Base-by-base conservation (phyloP, 1,140 invertebrate genomes). In the Drosophila paulistorum region DNA sequence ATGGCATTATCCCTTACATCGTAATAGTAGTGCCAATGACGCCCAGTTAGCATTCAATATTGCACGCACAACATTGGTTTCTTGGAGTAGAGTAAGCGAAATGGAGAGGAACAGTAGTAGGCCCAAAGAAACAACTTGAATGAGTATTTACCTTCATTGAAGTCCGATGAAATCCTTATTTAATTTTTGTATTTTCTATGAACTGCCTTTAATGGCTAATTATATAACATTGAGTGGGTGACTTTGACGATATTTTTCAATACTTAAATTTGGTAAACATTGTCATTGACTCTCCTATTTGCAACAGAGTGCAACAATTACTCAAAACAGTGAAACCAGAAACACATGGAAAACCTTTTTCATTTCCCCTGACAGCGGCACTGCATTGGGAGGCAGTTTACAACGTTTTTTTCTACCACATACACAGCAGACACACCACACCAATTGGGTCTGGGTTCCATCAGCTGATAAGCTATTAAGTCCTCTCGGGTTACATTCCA, bases 271-370 rank as follows among this genome's bases (percentile, higher is more conserved):
- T 62, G 61, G n/a, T 23, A 11, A 60, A 57, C 26, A 9, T 23
- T 20, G 3, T 20, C 37, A n/a, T 37, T 7, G 11, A 4, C n/a
- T 14, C 2, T 17, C 2, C 2, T n/a, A 14, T 30, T 30, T 30
- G 30, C 30, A 6, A 30, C 4, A n/a, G 48, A 79, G 64, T 85
- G 71, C 69, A 71, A 84, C 69, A 86, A 86, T 86, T 86, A 86
- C 75, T 83, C 82, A 87, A 87, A 67, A 62, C 20, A 37, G 5
- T 57, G 23, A 20, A 33, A 48, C 11, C 7, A 13, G 37, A 39
- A 39, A 39, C 11, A 64, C 58, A 71, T 68, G 77, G 71, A 75
- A 64, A 71, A 76, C 65, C 51, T 61, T 76, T 87, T 30, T 68
- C 60, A 35, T 63, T 64, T 7, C 55, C 13, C 39, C 9, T 11